Base-by-base conservation (phyloP, 2,797 vertebrate genomes). In the Cirrhinus mrigala region DNA sequence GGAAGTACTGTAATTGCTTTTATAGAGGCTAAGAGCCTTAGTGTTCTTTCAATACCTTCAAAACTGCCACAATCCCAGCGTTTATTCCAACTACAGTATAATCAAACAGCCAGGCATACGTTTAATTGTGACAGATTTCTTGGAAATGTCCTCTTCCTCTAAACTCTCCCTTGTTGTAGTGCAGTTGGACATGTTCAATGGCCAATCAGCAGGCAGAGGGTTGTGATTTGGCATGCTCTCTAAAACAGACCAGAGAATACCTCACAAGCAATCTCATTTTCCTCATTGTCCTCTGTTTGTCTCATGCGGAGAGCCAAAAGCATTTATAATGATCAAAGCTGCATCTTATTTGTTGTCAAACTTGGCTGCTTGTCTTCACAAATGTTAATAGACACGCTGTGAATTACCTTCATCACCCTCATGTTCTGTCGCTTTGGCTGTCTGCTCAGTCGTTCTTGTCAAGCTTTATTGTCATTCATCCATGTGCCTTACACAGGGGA, bases 121-220 rank as follows among this genome's bases (percentile, higher is more conserved):
- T 82, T 84, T 82, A 84, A 82, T 82, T 76, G 74, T 80, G 58
- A 71, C 83, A 80, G 70, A 81, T 86, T 85, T 82, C 46, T 85
- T 70, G 56, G 74, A 74, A 75, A 82, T 66, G 69, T 77, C 71
- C 46, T 52, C 24, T 88, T 56, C 9, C 54, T 46, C 82, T 44
- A 40, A 80, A 79, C 78, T 62, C 74, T 86, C 62, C 60, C 80
- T 81, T 83, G 85, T 78, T 69, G 52, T 46, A 58, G 44, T 81
- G 40, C 78, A 87, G 44, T 87, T 87, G 29, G 82, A 85, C 44
- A 69, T 4, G 15, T 54, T 79, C 37, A 40, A 40, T 87, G 82
- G 50, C 66, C 75, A 85, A 66, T 46, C 33, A 74, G 77, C 83
- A 85, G 60, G 60, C 78, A 62, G 56, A 87, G 76, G 46, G n/a